phyloP scores from a whole-genome alignment of 2,888 invertebrate species.

The Theristus sp. region DNA sequence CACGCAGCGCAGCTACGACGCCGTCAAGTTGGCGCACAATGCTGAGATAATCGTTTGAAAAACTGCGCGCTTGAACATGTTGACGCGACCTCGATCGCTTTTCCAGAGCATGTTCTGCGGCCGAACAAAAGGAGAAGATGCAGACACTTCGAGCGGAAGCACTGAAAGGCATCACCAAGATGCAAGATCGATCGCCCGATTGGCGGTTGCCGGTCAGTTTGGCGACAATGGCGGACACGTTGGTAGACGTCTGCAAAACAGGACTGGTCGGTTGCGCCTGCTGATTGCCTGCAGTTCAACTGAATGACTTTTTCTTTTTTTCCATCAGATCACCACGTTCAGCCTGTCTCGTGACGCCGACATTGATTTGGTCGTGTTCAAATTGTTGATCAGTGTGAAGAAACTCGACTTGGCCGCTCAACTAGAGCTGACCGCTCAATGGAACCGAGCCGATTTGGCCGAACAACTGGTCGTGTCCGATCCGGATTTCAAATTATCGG shows the following conservation, averaged over 20 bases:
- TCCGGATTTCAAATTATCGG: neutral
- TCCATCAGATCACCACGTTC: neutral
- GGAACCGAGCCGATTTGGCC: neutral
- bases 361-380: neutral
- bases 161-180: no score
- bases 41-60: no score
- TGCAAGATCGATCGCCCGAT: neutral
- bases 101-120: no score
- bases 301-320: neutral
- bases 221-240: neutral
- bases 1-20: constrained; percentile 19
- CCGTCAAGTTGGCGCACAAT: constrained; percentile 3
- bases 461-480: neutral
- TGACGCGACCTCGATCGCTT: no score
- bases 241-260: neutral
- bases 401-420: neutral
- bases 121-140: no score
- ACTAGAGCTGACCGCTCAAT: neutral
- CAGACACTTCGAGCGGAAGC: no score
- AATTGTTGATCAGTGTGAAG: neutral
- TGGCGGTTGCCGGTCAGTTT: neutral
- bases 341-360: neutral
- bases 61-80: no score
- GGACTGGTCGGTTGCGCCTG: neutral
- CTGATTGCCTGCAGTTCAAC: no score